Evolutionary conservation across 2,888 invertebrate species (phyloP), one percentile per base, ranked within the genome.

Genomic region (Mythimna vitellina): DNA sequence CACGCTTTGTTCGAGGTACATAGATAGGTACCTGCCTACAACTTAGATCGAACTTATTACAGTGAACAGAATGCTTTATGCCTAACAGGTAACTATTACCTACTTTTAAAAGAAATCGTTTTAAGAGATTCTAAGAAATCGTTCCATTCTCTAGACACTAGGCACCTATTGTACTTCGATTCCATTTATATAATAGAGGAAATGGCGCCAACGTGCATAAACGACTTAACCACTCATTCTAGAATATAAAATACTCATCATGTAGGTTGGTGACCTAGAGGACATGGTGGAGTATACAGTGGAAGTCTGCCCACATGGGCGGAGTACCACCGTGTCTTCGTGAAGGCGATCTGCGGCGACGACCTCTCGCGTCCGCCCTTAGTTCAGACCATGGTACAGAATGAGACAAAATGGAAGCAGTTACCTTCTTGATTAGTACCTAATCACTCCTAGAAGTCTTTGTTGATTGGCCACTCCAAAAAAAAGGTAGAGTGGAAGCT

Each of bases 1-100:
- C 25, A 22, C 35, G 70, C 75, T 70, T 82, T 82, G 79, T 80
- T 73, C 51, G 12, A 46, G 14, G 61, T 66, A 35, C 8, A 17
- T 54, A 53, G 14, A 64, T 66, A 35, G 17, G 29, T 29, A 5
- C 10, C 38, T 4, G 12, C 69, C 58, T 76, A 54, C 49, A 22
- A 65, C 22, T 70, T 70, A 10, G 58, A 68, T 62, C 46, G 49
- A 63, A 76, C 65, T 64, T 69, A 53, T 68, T 56, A 58, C 25
- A 56, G 49, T 6, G 20, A 81, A 61, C 29, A 12, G 14, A 53
- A 69, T 56, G 69, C 6, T 7, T 20, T 32, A 58, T 58, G 32
- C 5, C 17, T 64, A 25, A 58, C 51, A 51, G 42, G 46, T 67
- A 76, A 42, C 62, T 56, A 46, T 57, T 63, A 38, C 4, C 56